Base-by-base conservation (phyloP, 2,888 invertebrate genomes). In the Apodemia duryi region DNA sequence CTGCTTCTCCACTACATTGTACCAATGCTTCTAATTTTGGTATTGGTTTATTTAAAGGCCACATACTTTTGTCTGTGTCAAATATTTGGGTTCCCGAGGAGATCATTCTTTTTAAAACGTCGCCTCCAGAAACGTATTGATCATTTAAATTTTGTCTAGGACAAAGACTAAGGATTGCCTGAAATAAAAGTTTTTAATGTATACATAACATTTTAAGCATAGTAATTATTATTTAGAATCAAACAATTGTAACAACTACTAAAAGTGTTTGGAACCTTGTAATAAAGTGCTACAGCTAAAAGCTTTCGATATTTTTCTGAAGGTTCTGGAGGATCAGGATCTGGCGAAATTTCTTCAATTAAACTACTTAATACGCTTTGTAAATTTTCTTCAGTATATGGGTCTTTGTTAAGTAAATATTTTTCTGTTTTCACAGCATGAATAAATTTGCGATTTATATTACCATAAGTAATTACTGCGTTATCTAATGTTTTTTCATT, bases 41-140 rank as follows among this genome's bases (percentile, higher is more conserved):
- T 10, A 96, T 85, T 0, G 97, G 95, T 76, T 96, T 91, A 69
- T 94, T 95, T n/a, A 97, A 77, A 1, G 97, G 97, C 93, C 95
- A 97, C 29, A 94, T 77, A 46, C 88, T 90, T 76, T 94, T 92
- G 70, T 95, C 93, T 0, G 95, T 95, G 64, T 95, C 95, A 77
- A 93, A 97, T 51, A 88, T 90, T 81, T 97, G 96, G 7, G 86
- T 91, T 1, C 95, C 96, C 21, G 93, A 93, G 0, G 96, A 96
- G 1, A 94, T 77, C 0, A 90, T 92, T 46, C 97, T 92, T 65
- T 93, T 89, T 4, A 96, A 81, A 3, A 91, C 78, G 2, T 84
- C 78, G 0, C 93, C 94, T 0, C 96, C 96, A 62, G 94, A 94
- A 64, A 83, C 82, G 52, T 93, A 84, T 68, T 83, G 91, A 2